Base-by-base conservation (phyloP, 2,888 invertebrate genomes). In the Orchestes rusci region DNA sequence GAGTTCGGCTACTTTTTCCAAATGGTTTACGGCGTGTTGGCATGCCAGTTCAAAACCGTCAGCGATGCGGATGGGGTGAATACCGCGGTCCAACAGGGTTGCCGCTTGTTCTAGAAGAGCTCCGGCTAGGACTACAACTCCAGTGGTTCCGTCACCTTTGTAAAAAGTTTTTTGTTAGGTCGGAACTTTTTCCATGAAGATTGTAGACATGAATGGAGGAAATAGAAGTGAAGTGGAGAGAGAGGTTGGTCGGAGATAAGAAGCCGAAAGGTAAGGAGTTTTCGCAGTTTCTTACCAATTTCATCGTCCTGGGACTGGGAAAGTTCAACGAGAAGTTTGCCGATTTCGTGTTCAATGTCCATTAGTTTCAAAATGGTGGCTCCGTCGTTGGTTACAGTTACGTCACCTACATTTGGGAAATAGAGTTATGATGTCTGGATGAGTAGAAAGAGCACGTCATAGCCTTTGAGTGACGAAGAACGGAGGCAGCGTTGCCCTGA, bases 281-380 rank as follows among this genome's bases (percentile, higher is more conserved):
- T n/a, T n/a, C n/a, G n/a, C n/a, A n/a, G n/a, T n/a, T n/a, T 20
- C 18, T 40, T 38, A 48, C 64, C 67, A 60, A 99, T 96, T 74
- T 99, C 99, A 72, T 97, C 95, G 67, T 99, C 99, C 69, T 99
- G 99, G 43, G 96, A 95, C 69, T 97, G 95, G 17, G 95, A 94
- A 46, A 99, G 70, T 66, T 99, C 94, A 16, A 99, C 99, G 80
- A 99, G 83, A 37, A 99, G 73, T 68, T 96, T 99, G 27, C 94
- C 97, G 57, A 99, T 92, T 75, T 96, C 90, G 67, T 99, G 96
- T 18, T 97, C 95, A 4, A 99, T 93, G 66, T 99, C 97, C 97
- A 99, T 99, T 71, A 91, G 77, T 70, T 95, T 92, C 56, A 99
- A 75, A 61, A 99, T 99, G 1, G 99, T 99, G n/a, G 97, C 97